Evolutionary conservation across 2,888 invertebrate genomes (phyloP).

Genomic region (Lumbricus terrestris): DNA sequence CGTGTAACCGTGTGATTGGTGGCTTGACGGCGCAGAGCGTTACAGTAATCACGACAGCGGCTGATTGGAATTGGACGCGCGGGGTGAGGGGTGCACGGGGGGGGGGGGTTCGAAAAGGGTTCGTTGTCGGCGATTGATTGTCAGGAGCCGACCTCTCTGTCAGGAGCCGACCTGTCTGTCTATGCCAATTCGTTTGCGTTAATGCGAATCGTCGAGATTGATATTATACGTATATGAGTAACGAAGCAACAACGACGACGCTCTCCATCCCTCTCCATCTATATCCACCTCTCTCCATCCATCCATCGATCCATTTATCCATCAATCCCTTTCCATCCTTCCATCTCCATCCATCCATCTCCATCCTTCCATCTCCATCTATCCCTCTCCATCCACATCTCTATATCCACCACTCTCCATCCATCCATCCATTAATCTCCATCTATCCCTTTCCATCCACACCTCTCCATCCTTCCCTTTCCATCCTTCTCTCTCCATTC

Average conservation of each 20-base stretch:
- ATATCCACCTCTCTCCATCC: no score
- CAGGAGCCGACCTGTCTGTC: background rate
- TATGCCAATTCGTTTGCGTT: background rate
- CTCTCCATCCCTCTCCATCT: background rate
- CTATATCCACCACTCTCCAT: no score
- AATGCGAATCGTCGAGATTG: background rate
- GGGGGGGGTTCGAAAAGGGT: background rate
- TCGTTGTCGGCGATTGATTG: background rate
- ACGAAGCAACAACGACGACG: background rate
- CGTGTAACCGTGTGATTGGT: background rate
- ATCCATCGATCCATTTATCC: no score
- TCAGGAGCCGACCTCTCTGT: background rate
- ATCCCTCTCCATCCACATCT: no score
- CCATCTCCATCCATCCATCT: no score
- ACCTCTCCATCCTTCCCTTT: no score
- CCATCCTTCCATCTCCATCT: no score
- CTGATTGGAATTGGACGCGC: background rate
- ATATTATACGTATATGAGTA: background rate
- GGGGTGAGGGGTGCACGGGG: background rate
- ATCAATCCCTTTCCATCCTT: no score
- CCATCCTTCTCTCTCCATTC: no score
- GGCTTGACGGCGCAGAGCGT: background rate
- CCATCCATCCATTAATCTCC: no score
- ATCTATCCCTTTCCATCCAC: no score
- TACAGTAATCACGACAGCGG: background rate